Evolutionary conservation across 2,888 invertebrate species (phyloP).

Genomic region (Harpalus rubripes): DNA sequence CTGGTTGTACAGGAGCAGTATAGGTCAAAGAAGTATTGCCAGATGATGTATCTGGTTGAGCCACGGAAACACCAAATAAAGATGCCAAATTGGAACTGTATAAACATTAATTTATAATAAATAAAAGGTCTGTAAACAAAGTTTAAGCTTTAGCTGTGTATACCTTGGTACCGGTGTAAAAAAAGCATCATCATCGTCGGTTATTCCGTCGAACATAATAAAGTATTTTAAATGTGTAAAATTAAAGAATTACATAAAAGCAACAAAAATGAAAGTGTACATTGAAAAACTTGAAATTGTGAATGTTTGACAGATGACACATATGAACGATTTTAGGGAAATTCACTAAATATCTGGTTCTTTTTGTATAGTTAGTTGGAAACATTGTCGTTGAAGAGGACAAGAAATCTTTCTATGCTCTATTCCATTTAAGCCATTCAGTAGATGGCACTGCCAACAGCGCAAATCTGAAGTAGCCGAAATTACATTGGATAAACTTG

Average conservation of each 20-base stretch:
- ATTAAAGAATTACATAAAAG: neutral
- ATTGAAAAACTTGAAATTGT: neutral
- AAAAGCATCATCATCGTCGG: slow-evolving; percentile 60
- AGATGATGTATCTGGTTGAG: slow-evolving; percentile 12
- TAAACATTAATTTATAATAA: too few relatives aligned
- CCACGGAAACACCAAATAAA: slow-evolving; percentile 48
- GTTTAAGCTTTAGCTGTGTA: neutral
- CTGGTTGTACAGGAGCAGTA: slow-evolving; percentile 64
- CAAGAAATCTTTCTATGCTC: too few relatives aligned
- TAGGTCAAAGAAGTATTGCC: slow-evolving; percentile 59
- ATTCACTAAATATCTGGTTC: neutral
- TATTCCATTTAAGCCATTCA: too few relatives aligned
- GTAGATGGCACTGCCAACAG: too few relatives aligned
- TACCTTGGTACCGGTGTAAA: slow-evolving; percentile 62
- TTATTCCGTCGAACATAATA: slow-evolving; percentile 54
- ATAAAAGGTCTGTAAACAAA: too few relatives aligned
- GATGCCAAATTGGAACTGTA: slow-evolving; percentile 61
- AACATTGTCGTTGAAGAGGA: neutral
- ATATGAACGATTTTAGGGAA: neutral
- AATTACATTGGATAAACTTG: too few relatives aligned
- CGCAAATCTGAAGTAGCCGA: too few relatives aligned
- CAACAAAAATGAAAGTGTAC: neutral
- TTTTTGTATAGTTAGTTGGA: too few relatives aligned
- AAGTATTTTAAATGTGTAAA: slow-evolving; percentile 1
- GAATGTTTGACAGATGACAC: neutral